Evolutionary conservation across 2,797 vertebrate genomes (phyloP).

Genomic region (Cyclopterus lumpus): DNA sequence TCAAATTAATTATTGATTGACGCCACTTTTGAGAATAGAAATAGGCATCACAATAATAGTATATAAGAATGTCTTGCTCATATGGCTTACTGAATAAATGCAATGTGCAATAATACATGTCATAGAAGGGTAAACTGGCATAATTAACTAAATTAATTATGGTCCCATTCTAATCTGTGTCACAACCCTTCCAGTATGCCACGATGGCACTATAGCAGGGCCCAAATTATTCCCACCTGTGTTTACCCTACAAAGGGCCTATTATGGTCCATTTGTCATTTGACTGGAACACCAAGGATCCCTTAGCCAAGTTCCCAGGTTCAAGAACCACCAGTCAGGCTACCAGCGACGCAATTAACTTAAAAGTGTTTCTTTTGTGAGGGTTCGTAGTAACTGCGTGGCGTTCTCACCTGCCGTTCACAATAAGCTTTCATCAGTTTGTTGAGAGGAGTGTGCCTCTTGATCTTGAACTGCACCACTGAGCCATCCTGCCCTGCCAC

Average conservation of each 20-base stretch:
- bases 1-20: neutral
- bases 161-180: neutral
- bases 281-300: neutral
- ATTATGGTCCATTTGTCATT: neutral
- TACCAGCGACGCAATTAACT: neutral
- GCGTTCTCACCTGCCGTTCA: constrained; percentile 88
- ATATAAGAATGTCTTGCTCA: neutral
- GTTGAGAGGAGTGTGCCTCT: constrained; percentile 91
- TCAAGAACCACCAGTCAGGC: neutral
- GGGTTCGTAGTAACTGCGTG: neutral
- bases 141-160: neutral
- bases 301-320: neutral
- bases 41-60: neutral
- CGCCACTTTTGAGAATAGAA: neutral
- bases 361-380: neutral
- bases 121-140: neutral
- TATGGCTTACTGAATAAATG: neutral
- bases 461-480: constrained; percentile 94
- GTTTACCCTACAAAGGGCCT: neutral
- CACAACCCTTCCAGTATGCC: neutral
- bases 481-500: constrained; percentile 93
- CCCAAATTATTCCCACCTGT: neutral
- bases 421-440: constrained; percentile 96
- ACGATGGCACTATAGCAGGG: neutral
- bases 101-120: neutral